A percentile compares a stretch with the other conserved stretches of the same genome.
These are phyloP conservation scores for Agapostemon virescens DNA, from an alignment of 2,888 invertebrate genomes.

Conservation along the genomic window DNA sequence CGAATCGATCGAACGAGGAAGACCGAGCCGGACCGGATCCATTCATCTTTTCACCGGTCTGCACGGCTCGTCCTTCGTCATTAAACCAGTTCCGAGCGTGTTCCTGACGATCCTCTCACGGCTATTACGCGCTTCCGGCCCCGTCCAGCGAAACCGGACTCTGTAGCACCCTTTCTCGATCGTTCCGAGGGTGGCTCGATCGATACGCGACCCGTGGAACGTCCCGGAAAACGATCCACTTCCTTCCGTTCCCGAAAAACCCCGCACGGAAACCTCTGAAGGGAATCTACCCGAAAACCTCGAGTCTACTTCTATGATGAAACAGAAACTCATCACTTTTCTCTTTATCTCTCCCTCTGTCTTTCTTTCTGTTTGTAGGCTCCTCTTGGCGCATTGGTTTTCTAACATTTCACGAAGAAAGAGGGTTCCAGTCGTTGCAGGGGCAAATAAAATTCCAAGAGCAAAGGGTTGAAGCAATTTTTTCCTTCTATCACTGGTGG, in stretches of 20 bases:
- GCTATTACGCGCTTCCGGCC: slow-evolving; percentile 80
- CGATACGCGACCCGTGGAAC: background rate
- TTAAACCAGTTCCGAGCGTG: slow-evolving; percentile 76
- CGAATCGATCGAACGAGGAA: slow-evolving; percentile 56
- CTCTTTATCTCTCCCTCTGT: too few species aligned
- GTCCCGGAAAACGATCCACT: background rate
- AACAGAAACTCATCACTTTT: too few species aligned
- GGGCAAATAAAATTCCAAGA: too few species aligned
- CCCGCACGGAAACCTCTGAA: background rate
- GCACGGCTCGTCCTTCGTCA: slow-evolving; percentile 63
- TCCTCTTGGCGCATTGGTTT: too few species aligned
- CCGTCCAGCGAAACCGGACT: slow-evolving; percentile 76
- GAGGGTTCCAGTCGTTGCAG: too few species aligned
- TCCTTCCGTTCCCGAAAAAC: background rate
- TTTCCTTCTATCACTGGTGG: too few species aligned
- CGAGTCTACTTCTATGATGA: background rate
- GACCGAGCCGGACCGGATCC: slow-evolving; percentile 61
- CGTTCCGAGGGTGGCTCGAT: background rate
- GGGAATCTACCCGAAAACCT: background rate
- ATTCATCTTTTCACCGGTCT: slow-evolving; percentile 75
- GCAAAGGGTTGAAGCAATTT: too few species aligned
- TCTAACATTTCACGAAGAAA: too few species aligned
- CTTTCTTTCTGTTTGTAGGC: too few species aligned
- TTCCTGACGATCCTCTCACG: slow-evolving; percentile 78
- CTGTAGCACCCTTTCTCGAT: slow-evolving; percentile 47